phyloP scores from a whole-genome alignment of 23 tunicate species.

The Diplosoma virens region DNA sequence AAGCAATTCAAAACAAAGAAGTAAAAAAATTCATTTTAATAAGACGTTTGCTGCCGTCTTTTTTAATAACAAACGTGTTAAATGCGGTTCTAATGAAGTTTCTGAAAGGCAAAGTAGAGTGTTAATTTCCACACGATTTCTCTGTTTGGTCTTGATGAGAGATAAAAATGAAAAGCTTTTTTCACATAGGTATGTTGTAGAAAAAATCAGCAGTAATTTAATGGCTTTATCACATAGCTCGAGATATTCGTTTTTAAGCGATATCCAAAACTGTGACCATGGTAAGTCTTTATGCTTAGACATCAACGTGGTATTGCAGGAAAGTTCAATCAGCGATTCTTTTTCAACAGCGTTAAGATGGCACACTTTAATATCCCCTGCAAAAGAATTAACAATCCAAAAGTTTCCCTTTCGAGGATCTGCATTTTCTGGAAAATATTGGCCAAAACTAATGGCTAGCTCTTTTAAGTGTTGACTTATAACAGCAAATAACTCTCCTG shows the following conservation, averaged over 20 bases:
- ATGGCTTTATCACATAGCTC: slow-evolving; percentile 63
- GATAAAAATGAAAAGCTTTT: slow-evolving; percentile 64
- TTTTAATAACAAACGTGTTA: slow-evolving; percentile 33
- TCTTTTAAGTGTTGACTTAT: slow-evolving; percentile 50
- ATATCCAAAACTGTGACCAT: slow-evolving; percentile 56
- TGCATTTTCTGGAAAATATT: slow-evolving; percentile 67
- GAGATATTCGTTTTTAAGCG: slow-evolving; percentile 59
- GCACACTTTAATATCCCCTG: slow-evolving; percentile 33
- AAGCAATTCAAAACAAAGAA: too few relatives aligned
- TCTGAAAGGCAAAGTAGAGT: too few relatives aligned
- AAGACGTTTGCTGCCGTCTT: slow-evolving; percentile 30
- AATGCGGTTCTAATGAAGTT: slow-evolving; percentile 43
- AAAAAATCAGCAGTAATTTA: slow-evolving; percentile 56
- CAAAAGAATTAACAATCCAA: too few relatives aligned
- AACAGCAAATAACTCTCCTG: slow-evolving; percentile 50
- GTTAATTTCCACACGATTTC: slow-evolving; percentile 29
- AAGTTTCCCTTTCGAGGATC: slow-evolving; percentile 60
- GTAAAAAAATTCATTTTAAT: too few relatives aligned
- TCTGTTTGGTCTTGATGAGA: slow-evolving; percentile 58
- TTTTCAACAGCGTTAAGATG: slow-evolving; percentile 37
- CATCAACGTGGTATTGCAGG: slow-evolving; percentile 58
- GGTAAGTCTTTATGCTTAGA: slow-evolving; percentile 69
- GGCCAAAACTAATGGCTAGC: slow-evolving; percentile 40
- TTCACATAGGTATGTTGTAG: slow-evolving; percentile 48
- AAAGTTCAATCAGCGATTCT: slow-evolving; percentile 63